Conservation (phyloP, 2,797 vertebrate species). For the Pterois miles region DNA sequence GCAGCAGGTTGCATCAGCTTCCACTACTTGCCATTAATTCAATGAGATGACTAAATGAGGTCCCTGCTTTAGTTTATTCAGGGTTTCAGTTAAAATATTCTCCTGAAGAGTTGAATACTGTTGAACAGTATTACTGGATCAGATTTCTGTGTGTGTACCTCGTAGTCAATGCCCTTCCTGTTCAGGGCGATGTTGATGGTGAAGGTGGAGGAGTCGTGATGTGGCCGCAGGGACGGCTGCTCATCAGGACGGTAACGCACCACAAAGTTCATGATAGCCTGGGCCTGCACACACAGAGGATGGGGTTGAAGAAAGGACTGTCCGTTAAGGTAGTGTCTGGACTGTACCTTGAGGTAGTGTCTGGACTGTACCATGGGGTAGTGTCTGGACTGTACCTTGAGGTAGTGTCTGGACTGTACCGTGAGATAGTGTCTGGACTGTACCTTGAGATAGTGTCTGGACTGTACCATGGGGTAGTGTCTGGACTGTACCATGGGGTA, state of each 20-base stretch:
- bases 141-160: conserved; percentile 73
- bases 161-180: conserved; percentile 85
- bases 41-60: too few relatives aligned
- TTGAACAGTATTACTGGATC: not conserved
- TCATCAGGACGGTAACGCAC: conserved; percentile 92
- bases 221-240: conserved; percentile 88
- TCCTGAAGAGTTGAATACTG: not conserved
- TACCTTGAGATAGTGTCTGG: conserved; percentile 84
- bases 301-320: not conserved
- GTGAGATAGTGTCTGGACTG: not conserved
- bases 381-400: conserved; percentile 74
- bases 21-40: too few relatives aligned
- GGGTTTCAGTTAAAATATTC: not conserved
- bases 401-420: conserved; percentile 68
- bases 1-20: too few relatives aligned
- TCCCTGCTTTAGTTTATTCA: too few relatives aligned
- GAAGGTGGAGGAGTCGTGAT: conserved; percentile 93
- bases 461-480: conserved; percentile 84
- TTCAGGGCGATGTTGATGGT: conserved; percentile 92
- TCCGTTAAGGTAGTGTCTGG: not conserved
- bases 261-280: conserved; percentile 92
- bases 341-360: not conserved
- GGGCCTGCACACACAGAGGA: conserved; percentile 74
- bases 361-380: not conserved
- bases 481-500: conserved; percentile 82